These are phyloP conservation scores for Cepaea hortensis DNA, from an alignment of 2,888 invertebrate species.

Conservation along the genomic window DNA sequence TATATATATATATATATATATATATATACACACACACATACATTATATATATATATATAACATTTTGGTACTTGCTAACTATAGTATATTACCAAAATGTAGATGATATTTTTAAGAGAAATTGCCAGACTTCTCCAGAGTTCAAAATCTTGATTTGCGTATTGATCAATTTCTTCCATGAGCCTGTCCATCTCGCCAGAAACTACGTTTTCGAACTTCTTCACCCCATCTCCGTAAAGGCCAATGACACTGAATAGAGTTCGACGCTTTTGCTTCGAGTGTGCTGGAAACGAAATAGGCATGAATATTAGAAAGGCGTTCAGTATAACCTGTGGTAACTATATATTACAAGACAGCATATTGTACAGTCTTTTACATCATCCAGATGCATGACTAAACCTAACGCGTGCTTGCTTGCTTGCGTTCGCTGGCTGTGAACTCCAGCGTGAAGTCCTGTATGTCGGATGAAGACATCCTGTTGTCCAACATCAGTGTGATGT, in stretches of 20 bases:
- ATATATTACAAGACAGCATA: too few relatives aligned
- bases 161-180: background rate
- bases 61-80: too few relatives aligned
- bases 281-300: background rate
- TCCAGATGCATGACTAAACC: too few relatives aligned
- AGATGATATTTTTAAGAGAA: constrained; percentile 10
- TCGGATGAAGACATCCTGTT: too few relatives aligned
- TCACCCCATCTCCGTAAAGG: constrained; percentile 44
- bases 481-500: too few relatives aligned
- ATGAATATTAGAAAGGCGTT: background rate
- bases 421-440: too few relatives aligned
- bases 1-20: constrained; percentile 30
- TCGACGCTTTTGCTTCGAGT: background rate
- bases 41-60: too few relatives aligned
- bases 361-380: too few relatives aligned
- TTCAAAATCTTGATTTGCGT: background rate
- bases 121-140: background rate
- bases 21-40: constrained; percentile 2
- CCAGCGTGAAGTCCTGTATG: too few relatives aligned
- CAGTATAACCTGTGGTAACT: too few relatives aligned
- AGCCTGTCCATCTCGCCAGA: too few relatives aligned
- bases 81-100: background rate
- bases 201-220: constrained; percentile 20
- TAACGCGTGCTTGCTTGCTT: too few relatives aligned
- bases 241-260: background rate